Evolutionary conservation across 2,113 vertebrate genomes (phyloP).

Genomic region (Onychostruthus taczanowskii): DNA sequence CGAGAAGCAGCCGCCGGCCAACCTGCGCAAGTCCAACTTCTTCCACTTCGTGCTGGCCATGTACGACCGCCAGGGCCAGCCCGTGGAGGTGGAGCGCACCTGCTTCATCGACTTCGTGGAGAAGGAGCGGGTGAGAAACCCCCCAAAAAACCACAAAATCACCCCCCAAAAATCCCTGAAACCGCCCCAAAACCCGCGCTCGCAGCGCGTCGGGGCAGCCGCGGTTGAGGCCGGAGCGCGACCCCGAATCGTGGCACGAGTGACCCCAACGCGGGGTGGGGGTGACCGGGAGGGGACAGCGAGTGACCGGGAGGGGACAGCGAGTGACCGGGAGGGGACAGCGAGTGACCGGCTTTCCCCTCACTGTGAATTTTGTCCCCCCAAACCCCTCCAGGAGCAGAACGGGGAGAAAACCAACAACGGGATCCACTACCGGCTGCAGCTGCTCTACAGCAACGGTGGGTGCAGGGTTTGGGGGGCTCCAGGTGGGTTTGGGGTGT

Average conservation of each 20-base stretch:
- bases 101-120: slow-evolving; percentile 96
- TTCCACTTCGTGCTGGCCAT: slow-evolving; percentile 97
- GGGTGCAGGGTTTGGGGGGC: not conserved
- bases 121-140: slow-evolving; percentile 84
- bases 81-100: slow-evolving; percentile 94
- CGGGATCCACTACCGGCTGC: slow-evolving; percentile 92
- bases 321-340: not conserved
- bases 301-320: not conserved
- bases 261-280: not conserved
- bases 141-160: not conserved
- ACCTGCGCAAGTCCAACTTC: slow-evolving; percentile 97
- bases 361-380: not conserved
- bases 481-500: not conserved
- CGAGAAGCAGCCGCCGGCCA: slow-evolving; percentile 97
- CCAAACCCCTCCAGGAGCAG: slow-evolving; percentile 58
- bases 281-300: not conserved
- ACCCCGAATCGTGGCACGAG: not conserved
- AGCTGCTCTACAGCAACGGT: slow-evolving; percentile 95
- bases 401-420: slow-evolving; percentile 93
- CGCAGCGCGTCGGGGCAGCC: no score
- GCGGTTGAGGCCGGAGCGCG: not conserved
- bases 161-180: not conserved
- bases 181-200: not conserved
- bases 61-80: slow-evolving; percentile 95
- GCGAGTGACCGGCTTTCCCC: accelerated